phyloP scores from a whole-genome alignment of 1,140 invertebrate genomes.

The Drosophila ironensis region DNA sequence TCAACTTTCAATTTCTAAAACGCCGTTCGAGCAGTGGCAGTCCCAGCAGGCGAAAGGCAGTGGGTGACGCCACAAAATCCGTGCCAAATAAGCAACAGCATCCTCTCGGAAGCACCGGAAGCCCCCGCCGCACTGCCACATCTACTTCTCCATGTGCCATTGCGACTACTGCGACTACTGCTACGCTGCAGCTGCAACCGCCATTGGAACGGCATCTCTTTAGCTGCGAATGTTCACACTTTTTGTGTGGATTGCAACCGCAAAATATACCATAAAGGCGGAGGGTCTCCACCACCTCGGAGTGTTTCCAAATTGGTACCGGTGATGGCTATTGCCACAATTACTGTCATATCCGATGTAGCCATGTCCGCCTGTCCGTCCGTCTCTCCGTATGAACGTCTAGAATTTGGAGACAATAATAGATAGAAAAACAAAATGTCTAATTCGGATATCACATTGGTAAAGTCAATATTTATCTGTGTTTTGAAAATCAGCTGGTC shows the following conservation, averaged over 20 bases:
- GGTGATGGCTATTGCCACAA: slow-evolving; percentile 1
- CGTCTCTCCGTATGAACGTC: too few relatives aligned
- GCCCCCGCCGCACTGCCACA: background rate
- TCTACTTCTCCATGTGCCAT: background rate
- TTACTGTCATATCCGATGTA: background rate
- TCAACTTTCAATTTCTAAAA: slow-evolving; percentile 59
- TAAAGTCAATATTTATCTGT: too few relatives aligned
- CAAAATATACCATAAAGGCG: slow-evolving; percentile 34
- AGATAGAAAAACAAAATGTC: too few relatives aligned
- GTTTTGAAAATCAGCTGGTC: too few relatives aligned
- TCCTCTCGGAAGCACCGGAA: slow-evolving; percentile 42
- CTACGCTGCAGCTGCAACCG: background rate
- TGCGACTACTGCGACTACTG: background rate
- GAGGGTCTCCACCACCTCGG: background rate
- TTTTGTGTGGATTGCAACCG: slow-evolving; percentile 55
- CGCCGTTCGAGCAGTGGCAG: slow-evolving; percentile 11
- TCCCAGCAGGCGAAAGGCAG: background rate
- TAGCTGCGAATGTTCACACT: slow-evolving; percentile 50
- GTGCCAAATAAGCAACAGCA: slow-evolving; percentile 71
- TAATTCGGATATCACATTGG: too few relatives aligned
- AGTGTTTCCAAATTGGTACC: slow-evolving; percentile 19
- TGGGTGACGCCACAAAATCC: slow-evolving; percentile 24
- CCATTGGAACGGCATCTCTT: slow-evolving; percentile 9
- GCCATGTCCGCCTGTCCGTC: too few relatives aligned
- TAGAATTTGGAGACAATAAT: too few relatives aligned